Base-by-base conservation (phyloP, 2,888 invertebrate species). In the Aphodius granarius region DNA sequence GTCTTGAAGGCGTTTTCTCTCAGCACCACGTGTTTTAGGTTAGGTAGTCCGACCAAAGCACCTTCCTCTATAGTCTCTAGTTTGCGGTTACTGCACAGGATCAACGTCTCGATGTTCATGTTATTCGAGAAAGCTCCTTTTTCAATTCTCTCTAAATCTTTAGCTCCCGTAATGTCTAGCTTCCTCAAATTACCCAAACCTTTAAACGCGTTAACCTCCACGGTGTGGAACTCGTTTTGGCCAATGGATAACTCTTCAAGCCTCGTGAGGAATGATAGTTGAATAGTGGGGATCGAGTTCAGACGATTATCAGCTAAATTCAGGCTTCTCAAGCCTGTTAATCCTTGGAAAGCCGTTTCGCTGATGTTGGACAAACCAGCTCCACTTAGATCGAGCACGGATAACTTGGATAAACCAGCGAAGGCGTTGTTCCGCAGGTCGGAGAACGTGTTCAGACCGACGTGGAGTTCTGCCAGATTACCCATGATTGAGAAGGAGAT, bases 281-380 rank as follows among this genome's bases (percentile, higher is more conserved):
- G 94, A 18, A 90, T 88, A 0, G 95, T 95, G 3, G 96, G 96
- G 68, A 96, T 92, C 73, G 89, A 89, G 72, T 89, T 89, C 76
- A 96, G 87, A 81, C 93, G 91, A 87, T 96, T 96, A 80, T 94
- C 95, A n/a, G 93, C 92, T 19, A 96, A 88, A 85, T 94, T 94
- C 23, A 96, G 88, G 81, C 90, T 93, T 78, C 95, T 90, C 64
- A 96, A 88, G n/a, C 92, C 92, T 76, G 91, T 91, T 74, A 95
- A 88, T 70, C 95, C 95, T 78, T 91, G 90, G 82, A 96, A 93
- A 17, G 95, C 94, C 76, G 91, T 90, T 17, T 91, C 91, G 79
- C 94, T 94, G 78, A 96, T 93, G 83, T 94, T 94, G 76, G 92
- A 91, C 79, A 96, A 89, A 17, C 94, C 94, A 21, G 95, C 95